These are phyloP conservation scores for Mythimna lalbum DNA, from an alignment of 2,888 invertebrate genomes.

Conservation along the genomic window DNA sequence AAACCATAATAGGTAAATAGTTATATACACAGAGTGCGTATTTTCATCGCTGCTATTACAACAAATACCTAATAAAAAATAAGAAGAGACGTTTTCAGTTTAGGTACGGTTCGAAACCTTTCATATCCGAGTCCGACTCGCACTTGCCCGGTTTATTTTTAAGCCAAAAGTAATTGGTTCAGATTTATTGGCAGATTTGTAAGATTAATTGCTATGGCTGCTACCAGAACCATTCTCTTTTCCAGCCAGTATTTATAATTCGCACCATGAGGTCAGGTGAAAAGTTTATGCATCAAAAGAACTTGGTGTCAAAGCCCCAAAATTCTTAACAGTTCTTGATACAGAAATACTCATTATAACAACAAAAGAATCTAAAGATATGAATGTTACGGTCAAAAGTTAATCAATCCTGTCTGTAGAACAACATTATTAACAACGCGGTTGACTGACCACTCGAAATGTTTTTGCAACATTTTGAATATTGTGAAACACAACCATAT, in stretches of 20 bases:
- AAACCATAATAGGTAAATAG: no score
- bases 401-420: constrained; percentile 77
- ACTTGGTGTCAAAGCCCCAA: constrained; percentile 11
- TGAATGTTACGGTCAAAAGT: constrained; percentile 74
- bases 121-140: no score
- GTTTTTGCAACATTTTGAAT: constrained; percentile 66
- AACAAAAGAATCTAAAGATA: constrained; percentile 66
- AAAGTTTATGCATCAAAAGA: constrained; percentile 3
- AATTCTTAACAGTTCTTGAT: constrained; percentile 14
- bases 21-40: no score
- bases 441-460: constrained; percentile 66
- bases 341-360: constrained; percentile 53
- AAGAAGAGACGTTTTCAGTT: no score
- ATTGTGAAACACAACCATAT: constrained; percentile 64
- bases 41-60: no score
- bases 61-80: no score
- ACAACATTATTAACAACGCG: constrained; percentile 77
- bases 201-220: constrained; percentile 16
- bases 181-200: constrained; percentile 2
- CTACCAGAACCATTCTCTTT: constrained; percentile 2
- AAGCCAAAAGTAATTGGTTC: constrained; percentile 1
- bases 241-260: constrained; percentile 12
- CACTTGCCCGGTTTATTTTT: not conserved
- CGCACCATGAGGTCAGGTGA: not conserved
- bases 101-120: no score